Base-by-base conservation (phyloP, 2,797 vertebrate species). In the Sebastes kiyomatsui region DNA sequence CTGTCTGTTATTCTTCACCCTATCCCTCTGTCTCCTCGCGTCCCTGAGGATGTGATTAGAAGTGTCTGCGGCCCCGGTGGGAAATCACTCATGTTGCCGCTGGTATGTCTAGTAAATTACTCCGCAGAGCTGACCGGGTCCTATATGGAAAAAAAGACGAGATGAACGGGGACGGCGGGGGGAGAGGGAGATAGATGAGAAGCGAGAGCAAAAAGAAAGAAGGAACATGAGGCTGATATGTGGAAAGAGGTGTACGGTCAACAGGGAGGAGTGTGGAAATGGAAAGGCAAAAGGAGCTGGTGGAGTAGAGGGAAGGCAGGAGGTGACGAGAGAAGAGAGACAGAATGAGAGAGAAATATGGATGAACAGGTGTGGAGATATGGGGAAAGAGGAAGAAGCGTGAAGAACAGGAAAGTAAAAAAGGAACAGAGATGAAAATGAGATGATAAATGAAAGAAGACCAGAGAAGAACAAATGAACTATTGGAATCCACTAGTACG, bases 11-110 rank as follows among this genome's bases (percentile, higher is more conserved):
- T 91, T 92, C 68, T 72, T 84, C 77, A 71, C 68, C 68, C 49
- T 5, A 66, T 82, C 32, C 67, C 68, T 77, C 80, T 35, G 67
- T 88, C 81, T 83, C 71, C 70, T 58, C 1, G 35, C 35, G 83
- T 94, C 94, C 88, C 92, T 54, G 75, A 93, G 93, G 92, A 93
- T 78, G 85, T 91, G 90, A 94, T 92, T 95, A 94, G 79, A 91
- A 74, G 79, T 89, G 80, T 72, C 88, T 79, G 73, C 7, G 56
- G 84, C 88, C 89, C 88, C 74, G 22, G 60, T 87, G 87, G 93
- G 93, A 91, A 91, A 92, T 90, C 85, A 90, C 81, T 82, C 3
- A 76, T 79, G 83, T 76, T 87, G 84, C 73, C 42, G 62, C 88
- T 77, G 72, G 70, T 67, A 83, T 83, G 90, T 91, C 81, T 77